Conservation (phyloP, 2,113 vertebrate genomes). For the Chaetura pelagica region DNA sequence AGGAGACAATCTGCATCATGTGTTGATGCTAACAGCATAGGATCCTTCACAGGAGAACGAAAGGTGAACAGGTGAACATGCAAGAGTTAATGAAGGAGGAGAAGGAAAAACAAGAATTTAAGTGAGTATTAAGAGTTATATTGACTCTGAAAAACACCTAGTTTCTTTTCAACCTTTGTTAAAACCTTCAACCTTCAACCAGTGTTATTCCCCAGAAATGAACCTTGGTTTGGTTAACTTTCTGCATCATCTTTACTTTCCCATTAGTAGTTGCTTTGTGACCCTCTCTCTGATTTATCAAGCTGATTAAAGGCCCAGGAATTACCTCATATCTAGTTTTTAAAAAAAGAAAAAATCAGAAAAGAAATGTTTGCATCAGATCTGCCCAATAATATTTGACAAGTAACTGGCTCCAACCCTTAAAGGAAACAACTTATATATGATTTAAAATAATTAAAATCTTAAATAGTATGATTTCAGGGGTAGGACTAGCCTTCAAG, state of each 20-base stretch:
- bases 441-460: constrained; percentile 54
- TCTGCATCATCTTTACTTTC: not conserved
- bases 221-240: not conserved
- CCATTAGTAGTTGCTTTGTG: not conserved
- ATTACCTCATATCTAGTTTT: not conserved
- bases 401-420: not conserved
- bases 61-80: not conserved
- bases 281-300: not conserved
- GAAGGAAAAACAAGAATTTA: not conserved
- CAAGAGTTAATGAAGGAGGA: not conserved
- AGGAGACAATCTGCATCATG: not conserved
- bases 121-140: not conserved
- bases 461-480: not conserved
- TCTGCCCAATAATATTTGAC: not conserved
- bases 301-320: not conserved
- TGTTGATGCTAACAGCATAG: not conserved
- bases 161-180: not conserved
- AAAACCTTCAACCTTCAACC: too few species aligned
- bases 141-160: not conserved
- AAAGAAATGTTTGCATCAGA: not conserved
- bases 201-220: not conserved
- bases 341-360: not conserved
- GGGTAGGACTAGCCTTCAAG: constrained; percentile 20
- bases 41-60: not conserved
- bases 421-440: constrained; percentile 15